Conservation (phyloP, 2,113 vertebrate species). For the Epinephelus fuscoguttatus region DNA sequence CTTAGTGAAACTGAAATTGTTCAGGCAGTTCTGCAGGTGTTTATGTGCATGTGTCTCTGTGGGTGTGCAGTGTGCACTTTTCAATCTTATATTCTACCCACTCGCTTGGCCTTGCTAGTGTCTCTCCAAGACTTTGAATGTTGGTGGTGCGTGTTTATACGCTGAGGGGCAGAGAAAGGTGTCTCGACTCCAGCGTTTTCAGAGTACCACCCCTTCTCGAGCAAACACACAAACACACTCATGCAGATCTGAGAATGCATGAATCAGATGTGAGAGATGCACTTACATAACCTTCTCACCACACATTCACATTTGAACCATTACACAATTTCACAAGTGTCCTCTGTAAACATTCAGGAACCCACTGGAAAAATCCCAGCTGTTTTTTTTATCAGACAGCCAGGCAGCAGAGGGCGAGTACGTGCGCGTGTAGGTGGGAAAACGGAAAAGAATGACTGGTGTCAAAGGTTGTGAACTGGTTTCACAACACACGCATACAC, state of each 20-base stretch:
- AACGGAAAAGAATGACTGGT: slow-evolving; percentile 10
- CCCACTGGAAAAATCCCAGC: slow-evolving; percentile 45
- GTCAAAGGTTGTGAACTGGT: slow-evolving; percentile 18
- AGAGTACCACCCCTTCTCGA: slow-evolving; percentile 53
- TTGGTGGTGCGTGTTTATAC: slow-evolving; percentile 61
- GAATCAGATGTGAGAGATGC: slow-evolving; percentile 72
- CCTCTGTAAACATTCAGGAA: slow-evolving; percentile 60
- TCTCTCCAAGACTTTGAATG: slow-evolving; percentile 70
- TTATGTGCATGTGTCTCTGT: slow-evolving; percentile 57
- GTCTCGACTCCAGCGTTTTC: slow-evolving; percentile 54
- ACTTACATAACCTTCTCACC: slow-evolving; percentile 72
- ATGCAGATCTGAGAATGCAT: slow-evolving; percentile 69
- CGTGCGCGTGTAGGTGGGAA: slow-evolving; percentile 22
- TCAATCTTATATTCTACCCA: slow-evolving; percentile 62
- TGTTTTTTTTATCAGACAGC: slow-evolving; percentile 33
- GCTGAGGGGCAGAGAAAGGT: slow-evolving; percentile 60
- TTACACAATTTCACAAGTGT: slow-evolving; percentile 71
- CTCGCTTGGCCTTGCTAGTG: slow-evolving; percentile 60
- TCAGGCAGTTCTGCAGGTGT: slow-evolving; percentile 61
- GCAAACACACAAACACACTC: slow-evolving; percentile 58
- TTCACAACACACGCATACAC: neutral
- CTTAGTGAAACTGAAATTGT: slow-evolving; percentile 56
- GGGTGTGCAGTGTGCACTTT: slow-evolving; percentile 59
- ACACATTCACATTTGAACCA: slow-evolving; percentile 67
- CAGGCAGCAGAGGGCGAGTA: slow-evolving; percentile 12